phyloP scores from a whole-genome alignment of 2,797 vertebrate species.

The Micropoecilia bifurca region DNA sequence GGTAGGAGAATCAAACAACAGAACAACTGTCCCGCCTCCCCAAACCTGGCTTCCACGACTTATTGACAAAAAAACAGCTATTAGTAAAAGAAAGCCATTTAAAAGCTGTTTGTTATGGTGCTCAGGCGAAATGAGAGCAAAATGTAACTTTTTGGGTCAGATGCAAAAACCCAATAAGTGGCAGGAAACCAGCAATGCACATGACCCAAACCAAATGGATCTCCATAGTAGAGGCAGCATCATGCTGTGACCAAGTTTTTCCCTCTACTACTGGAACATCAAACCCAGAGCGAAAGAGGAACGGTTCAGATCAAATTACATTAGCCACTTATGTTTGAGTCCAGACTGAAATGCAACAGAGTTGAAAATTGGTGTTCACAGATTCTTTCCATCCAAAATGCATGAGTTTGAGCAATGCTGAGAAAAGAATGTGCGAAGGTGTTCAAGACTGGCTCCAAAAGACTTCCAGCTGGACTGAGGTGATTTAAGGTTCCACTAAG shows the following conservation, averaged over 20 bases:
- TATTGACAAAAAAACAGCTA: not conserved
- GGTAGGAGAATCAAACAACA: not conserved
- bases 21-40: not conserved
- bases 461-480: not conserved
- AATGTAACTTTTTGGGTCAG: not conserved
- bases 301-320: not conserved
- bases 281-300: not conserved
- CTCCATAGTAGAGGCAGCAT: not conserved
- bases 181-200: not conserved
- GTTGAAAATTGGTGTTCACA: not conserved
- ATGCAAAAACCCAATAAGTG: not conserved
- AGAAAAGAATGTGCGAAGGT: not conserved
- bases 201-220: not conserved
- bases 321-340: not conserved
- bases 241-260: not conserved
- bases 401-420: not conserved
- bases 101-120: not conserved
- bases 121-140: not conserved
- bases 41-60: not conserved
- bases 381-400: not conserved
- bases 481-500: not conserved
- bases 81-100: not conserved
- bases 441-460: not conserved
- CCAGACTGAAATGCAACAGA: not conserved
- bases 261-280: not conserved